These are phyloP conservation scores for Danio choprae DNA, from an alignment of 2,797 vertebrate species.

Conservation along the genomic window DNA sequence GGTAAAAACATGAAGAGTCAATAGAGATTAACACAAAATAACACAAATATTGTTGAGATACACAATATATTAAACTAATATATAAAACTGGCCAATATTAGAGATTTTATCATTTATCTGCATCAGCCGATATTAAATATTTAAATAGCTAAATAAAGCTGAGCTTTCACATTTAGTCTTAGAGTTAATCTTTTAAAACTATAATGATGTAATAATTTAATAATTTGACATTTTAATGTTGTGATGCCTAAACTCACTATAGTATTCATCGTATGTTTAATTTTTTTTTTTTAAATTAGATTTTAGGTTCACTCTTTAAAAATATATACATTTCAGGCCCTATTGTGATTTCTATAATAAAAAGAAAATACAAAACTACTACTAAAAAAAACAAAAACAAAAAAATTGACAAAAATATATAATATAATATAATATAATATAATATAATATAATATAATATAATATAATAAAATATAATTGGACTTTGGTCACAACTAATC, in stretches of 20 bases:
- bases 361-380: no score
- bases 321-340: not conserved
- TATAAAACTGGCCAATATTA: not conserved
- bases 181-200: not conserved
- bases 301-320: no score
- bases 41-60: not conserved
- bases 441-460: no score
- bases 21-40: not conserved
- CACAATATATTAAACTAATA: not conserved
- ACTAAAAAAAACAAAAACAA: no score
- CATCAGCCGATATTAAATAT: not conserved
- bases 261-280: no score
- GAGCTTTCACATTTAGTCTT: not conserved
- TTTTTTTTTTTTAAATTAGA: no score
- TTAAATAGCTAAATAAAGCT: not conserved
- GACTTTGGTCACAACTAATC: no score
- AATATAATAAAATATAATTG: no score
- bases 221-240: not conserved
- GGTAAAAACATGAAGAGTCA: not conserved
- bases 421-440: no score
- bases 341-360: slow-evolving; percentile 5
- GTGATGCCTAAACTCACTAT: not conserved
- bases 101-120: not conserved
- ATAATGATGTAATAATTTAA: not conserved
- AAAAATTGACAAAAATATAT: no score